These are phyloP conservation scores for Yponomeuta sedellus DNA, from an alignment of 2,888 invertebrate genomes.

Conservation along the genomic window DNA sequence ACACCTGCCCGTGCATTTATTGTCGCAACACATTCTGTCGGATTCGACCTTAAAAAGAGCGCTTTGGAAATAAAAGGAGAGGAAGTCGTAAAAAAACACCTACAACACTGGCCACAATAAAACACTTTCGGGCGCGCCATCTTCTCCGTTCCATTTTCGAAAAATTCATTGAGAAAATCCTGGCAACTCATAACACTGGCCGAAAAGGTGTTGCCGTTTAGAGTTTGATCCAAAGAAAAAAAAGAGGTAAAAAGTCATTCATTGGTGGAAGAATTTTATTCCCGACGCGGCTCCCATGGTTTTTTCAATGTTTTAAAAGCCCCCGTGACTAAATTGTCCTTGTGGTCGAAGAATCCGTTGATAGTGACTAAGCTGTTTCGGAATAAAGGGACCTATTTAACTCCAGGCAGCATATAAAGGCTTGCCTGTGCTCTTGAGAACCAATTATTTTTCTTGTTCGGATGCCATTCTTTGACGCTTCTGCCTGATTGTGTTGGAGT, in stretches of 20 bases:
- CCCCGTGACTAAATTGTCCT: conserved; percentile 61
- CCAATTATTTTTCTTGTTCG: conserved; percentile 1
- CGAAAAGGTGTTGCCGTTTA: conserved; percentile 25
- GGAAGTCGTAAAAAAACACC: conserved; percentile 62
- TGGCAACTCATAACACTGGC: conserved; percentile 28
- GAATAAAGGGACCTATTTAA: conserved; percentile 3
- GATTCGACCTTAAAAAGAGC: conserved; percentile 32
- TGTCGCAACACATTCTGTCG: conserved; percentile 47
- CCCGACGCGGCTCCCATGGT: conserved; percentile 50
- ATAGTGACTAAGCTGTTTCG: conserved; percentile 41
- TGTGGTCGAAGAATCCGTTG: conserved; percentile 37
- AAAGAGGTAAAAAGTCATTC: conserved; percentile 38
- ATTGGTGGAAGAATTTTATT: conserved; percentile 45
- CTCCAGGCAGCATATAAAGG: not conserved
- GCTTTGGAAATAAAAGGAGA: conserved; percentile 40
- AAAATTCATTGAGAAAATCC: conserved; percentile 15
- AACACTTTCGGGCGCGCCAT: conserved; percentile 13
- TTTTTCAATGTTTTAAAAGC: conserved; percentile 38
- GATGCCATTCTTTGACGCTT: not conserved
- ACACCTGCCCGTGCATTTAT: conserved; percentile 71
- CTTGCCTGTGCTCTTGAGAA: not conserved
- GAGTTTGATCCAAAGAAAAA: conserved; percentile 26
- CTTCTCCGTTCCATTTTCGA: conserved; percentile 6
- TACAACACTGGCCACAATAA: conserved; percentile 32
- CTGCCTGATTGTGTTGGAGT: not conserved